phyloP scores from a whole-genome alignment of 2,888 invertebrate genomes.

The Zootermopsis nevadensis region DNA sequence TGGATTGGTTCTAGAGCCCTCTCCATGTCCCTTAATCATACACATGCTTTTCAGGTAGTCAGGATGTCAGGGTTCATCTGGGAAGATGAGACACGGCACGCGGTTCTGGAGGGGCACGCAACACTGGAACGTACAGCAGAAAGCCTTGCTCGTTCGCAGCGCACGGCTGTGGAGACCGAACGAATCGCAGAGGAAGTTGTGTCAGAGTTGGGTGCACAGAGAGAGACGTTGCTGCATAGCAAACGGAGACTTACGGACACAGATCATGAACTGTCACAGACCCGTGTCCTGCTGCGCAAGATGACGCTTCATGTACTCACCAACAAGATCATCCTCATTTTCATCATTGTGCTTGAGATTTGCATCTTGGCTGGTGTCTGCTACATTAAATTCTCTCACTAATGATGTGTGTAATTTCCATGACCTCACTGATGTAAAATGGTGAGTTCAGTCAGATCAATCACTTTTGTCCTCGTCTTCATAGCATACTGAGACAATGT shows the following conservation, averaged over 20 bases:
- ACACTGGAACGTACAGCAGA: conserved; percentile 71
- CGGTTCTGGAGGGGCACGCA: conserved; percentile 68
- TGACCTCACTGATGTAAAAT: neutral
- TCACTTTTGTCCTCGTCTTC: neutral
- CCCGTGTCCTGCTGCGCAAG: conserved; percentile 72
- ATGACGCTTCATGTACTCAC: conserved; percentile 78
- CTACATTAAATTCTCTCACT: conserved; percentile 72
- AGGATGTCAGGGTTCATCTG: conserved; percentile 56
- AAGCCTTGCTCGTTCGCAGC: conserved; percentile 76
- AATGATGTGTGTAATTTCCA: conserved; percentile 6
- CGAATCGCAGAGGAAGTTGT: conserved; percentile 81
- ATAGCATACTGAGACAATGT: neutral
- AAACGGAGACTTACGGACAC: conserved; percentile 76
- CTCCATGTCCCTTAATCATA: too few species aligned
- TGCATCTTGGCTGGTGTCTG: conserved; percentile 71
- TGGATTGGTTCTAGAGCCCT: too few species aligned
- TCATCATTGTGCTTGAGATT: conserved; percentile 79
- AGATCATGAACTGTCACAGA: conserved; percentile 75
- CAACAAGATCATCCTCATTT: conserved; percentile 78
- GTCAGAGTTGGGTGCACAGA: conserved; percentile 78
- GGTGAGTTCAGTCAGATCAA: neutral
- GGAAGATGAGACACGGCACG: conserved; percentile 69
- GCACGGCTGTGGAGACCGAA: conserved; percentile 83
- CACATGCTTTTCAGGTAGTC: neutral
- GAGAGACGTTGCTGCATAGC: conserved; percentile 77